Percentiles rank a stretch among this genome's conserved stretches.
Conservation (phyloP, 2,888 invertebrate species). For the Timandra comae region DNA sequence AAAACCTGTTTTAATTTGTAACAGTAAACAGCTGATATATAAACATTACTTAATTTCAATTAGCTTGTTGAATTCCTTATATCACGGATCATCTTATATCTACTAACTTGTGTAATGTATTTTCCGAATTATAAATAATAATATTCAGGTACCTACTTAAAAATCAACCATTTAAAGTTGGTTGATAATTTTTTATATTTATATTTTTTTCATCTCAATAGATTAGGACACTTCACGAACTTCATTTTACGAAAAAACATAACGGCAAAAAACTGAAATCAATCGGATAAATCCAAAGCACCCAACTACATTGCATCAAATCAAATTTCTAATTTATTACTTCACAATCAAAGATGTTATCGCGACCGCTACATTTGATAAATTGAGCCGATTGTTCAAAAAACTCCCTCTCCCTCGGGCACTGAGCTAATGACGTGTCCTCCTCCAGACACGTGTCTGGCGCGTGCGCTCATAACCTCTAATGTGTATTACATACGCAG, state of each 20-base stretch:
- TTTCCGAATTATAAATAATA: too few relatives aligned
- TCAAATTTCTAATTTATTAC: constrained; percentile 8
- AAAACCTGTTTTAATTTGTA: too few relatives aligned
- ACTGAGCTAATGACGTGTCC: constrained; percentile 67
- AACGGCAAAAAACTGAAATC: background rate
- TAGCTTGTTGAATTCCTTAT: too few relatives aligned
- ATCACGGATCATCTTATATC: too few relatives aligned
- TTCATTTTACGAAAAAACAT: background rate
- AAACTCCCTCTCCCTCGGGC: constrained; percentile 42
- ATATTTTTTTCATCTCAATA: too few relatives aligned
- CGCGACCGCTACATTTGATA: constrained; percentile 23
- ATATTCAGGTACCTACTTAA: too few relatives aligned
- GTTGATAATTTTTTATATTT: too few relatives aligned
- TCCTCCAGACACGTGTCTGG: constrained; percentile 53
- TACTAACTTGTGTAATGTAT: too few relatives aligned
- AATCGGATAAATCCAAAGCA: background rate
- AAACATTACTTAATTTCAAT: too few relatives aligned
- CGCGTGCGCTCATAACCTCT: constrained; percentile 59
- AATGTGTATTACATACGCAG: constrained; percentile 29
- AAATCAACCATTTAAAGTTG: too few relatives aligned
- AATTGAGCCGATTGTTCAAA: constrained; percentile 20
- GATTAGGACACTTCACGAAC: too few relatives aligned
- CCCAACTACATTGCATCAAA: background rate
- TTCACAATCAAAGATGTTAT: constrained; percentile 14
- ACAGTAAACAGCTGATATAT: too few relatives aligned